Evolutionary conservation across 2,888 invertebrate genomes (phyloP), one percentile per base, ranked within the genome.

Genomic region (Ecliptopera silaceata): DNA sequence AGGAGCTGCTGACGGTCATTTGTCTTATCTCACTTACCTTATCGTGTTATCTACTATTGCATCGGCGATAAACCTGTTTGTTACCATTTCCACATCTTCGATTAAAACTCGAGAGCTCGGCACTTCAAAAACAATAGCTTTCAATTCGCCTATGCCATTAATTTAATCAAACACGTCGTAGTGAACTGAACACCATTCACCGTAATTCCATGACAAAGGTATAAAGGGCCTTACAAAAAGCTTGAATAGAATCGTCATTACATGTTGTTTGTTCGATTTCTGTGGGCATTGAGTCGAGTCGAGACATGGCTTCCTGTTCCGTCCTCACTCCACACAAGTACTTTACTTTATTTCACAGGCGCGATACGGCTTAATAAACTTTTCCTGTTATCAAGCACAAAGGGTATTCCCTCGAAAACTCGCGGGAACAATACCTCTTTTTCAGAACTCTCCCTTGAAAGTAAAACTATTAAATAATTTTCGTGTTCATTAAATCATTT

Each of bases 241-340:
- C 70, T 78, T 74, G 66, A 77, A 82, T 80, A 69, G 77, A 81
- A 75, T 70, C 66, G 75, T 79, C 71, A 84, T 82, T 84, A 80
- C 79, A 80, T 77, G 79, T 75, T 84, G 75, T 83, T 84, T 79
- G 79, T 78, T 77, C 74, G 75, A 65, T 75, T 72, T 74, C 71
- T 74, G 70, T 66, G 73, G 48, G 73, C 80, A 71, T 68, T 81
- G 75, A 73, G 71, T 77, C 80, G 75, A 73, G 71, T 77, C 80
- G 83, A 74, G 72, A 76, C 80, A 65, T 51, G 57, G 66, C 75
- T 88, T 88, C 88, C 88, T 86, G 79, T 82, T 86, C 80, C 81
- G 83, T 70, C 74, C 73, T 75, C 65, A 65, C 58, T 64, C 57
- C 61, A 56, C 51, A 56, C 66, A 64, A 71, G 69, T 59, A 53